Evolutionary conservation across 2,113 vertebrate genomes (phyloP).

Genomic region (Tamias sibiricus): DNA sequence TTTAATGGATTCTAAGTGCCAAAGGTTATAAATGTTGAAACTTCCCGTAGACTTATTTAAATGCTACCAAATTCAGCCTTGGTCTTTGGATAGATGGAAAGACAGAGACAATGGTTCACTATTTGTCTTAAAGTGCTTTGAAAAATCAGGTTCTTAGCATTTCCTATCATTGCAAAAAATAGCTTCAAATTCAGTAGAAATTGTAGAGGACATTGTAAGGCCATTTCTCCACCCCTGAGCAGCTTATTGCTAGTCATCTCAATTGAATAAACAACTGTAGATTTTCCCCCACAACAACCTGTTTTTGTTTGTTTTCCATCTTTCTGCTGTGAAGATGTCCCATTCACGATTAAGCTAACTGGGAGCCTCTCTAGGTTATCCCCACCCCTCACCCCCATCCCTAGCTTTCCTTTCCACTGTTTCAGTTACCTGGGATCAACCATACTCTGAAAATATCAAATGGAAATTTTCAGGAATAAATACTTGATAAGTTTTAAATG

Average conservation of each 20-base stretch:
- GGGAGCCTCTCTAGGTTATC: background rate
- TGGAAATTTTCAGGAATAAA: background rate
- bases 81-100: background rate
- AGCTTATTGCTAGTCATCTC: background rate
- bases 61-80: background rate
- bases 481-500: background rate
- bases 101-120: background rate
- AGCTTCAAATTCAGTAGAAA: background rate
- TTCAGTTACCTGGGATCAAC: background rate
- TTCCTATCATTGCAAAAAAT: background rate
- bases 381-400: background rate
- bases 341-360: background rate
- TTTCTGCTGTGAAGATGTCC: background rate
- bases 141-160: background rate
- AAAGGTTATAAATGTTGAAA: conserved; percentile 60
- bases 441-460: background rate
- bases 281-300: background rate
- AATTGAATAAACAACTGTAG: background rate
- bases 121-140: conserved; percentile 42
- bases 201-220: background rate
- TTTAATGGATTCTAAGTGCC: conserved; percentile 80
- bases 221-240: background rate
- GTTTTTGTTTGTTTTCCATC: background rate
- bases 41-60: conserved; percentile 23
- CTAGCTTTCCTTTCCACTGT: background rate